phyloP scores from a whole-genome alignment of 2,888 invertebrate genomes.

The Drosophila anceps region DNA sequence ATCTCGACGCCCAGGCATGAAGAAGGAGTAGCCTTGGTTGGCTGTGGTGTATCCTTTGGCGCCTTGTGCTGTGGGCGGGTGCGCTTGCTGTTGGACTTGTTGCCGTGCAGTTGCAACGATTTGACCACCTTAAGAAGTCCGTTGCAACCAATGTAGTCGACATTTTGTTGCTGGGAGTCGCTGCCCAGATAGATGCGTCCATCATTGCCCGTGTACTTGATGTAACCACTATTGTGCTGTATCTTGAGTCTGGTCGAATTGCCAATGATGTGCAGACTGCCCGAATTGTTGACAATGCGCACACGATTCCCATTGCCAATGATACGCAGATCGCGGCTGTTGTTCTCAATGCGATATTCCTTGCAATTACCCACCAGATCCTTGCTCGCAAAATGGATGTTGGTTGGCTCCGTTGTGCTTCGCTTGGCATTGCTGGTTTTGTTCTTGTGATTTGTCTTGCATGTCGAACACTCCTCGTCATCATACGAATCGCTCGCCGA shows the following conservation, averaged over 20 bases:
- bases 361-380: conserved; percentile 84
- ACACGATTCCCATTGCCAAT: conserved; percentile 84
- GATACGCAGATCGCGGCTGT: conserved; percentile 80
- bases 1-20: conserved; percentile 52
- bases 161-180: conserved; percentile 78
- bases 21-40: not conserved
- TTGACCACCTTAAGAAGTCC: conserved; percentile 83
- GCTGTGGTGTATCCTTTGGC: not conserved
- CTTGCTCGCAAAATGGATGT: conserved; percentile 48
- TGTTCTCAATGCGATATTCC: conserved; percentile 83
- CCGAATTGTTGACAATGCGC: conserved; percentile 79
- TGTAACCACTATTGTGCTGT: conserved; percentile 76
- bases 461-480: conserved; percentile 70
- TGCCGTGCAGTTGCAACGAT: conserved; percentile 60
- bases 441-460: conserved; percentile 41
- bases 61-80: conserved; percentile 1
- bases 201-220: conserved; percentile 84
- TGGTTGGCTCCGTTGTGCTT: conserved; percentile 19
- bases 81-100: conserved; percentile 32
- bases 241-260: conserved; percentile 83
- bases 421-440: conserved; percentile 45
- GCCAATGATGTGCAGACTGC: conserved; percentile 82
- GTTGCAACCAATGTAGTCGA: conserved; percentile 84
- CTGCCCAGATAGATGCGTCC: conserved; percentile 84
- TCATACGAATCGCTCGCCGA: conserved; percentile 76